Conservation (phyloP, 1,140 invertebrate genomes). For the Glossosoma conforme region DNA sequence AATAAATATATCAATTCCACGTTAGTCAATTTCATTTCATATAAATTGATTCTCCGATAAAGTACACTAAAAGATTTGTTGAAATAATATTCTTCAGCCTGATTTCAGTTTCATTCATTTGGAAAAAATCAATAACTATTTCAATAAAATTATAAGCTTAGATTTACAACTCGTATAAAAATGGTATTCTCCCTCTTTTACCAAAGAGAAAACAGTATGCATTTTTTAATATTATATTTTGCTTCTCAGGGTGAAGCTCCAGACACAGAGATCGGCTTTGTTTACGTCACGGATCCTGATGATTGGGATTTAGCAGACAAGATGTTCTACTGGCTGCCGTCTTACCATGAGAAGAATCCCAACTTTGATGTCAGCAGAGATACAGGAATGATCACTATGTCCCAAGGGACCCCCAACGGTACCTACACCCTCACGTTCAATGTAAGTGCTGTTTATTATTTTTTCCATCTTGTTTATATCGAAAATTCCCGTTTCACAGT, state of each 20-base stretch:
- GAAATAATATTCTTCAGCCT: too few relatives aligned
- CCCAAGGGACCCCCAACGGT: slow-evolving; percentile 60
- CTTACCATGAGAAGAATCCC: slow-evolving; percentile 48
- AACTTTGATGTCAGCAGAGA: slow-evolving; percentile 63
- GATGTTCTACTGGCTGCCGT: slow-evolving; percentile 62
- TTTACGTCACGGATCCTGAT: slow-evolving; percentile 86
- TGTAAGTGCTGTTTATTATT: slow-evolving; percentile 59
- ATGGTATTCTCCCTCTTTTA: too few relatives aligned
- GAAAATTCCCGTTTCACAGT: too few relatives aligned
- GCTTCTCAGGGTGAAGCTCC: slow-evolving; percentile 57
- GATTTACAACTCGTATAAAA: too few relatives aligned
- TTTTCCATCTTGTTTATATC: too few relatives aligned
- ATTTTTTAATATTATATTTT: slow-evolving; percentile 23
- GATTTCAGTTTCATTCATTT: too few relatives aligned
- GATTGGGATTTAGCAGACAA: slow-evolving; percentile 94
- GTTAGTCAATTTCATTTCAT: too few relatives aligned
- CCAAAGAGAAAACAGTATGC: too few relatives aligned
- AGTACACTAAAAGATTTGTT: too few relatives aligned
- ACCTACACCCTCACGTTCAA: slow-evolving; percentile 65
- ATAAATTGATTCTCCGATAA: too few relatives aligned
- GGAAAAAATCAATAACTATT: background rate
- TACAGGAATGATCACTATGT: slow-evolving; percentile 82
- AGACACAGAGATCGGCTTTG: slow-evolving; percentile 77
- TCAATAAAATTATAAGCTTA: too few relatives aligned
- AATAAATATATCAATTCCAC: too few relatives aligned